Evolutionary conservation across 2,888 invertebrate genomes (phyloP), one percentile per base, ranked within the genome.

Genomic region (Kuschelorhynchus macadamiae): DNA sequence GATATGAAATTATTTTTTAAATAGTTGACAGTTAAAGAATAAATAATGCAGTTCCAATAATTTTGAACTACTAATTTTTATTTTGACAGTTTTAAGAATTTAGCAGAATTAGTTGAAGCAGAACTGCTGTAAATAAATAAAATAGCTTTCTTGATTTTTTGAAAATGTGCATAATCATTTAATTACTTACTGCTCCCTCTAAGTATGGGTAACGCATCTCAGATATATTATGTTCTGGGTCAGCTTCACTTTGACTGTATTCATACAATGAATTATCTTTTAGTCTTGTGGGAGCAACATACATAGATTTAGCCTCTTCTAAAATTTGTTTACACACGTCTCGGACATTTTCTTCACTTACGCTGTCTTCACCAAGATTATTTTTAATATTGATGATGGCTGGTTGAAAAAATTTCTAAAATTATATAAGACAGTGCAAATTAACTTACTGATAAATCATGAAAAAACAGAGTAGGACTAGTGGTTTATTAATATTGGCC

Each of bases 321-420:
- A 94, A 82, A 86, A 93, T 92, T 70, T 92, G 90, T 66, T 91
- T 86, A 79, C 92, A 93, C 9, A 93, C 90, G 69, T 90, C 90
- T 77, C 89, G 84, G 76, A 89, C 88, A 83, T 92, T 91, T 79
- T 93, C 92, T 81, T 92, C 92, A 73, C 88, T 89, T 8, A 93
- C 91, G 77, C 90, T 90, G 77, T 90, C 90, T 77, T 89, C 89
- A 2, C 92, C 93, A 77, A 92, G 86, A 83, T 94, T 94, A 73
- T 87, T 85, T 77, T 89, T 87, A 74, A 94, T 92, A 79, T 93
- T 94, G 73, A 89, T 89, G 33, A 93, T 88, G 67, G 92, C 93
- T 71, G 92, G 92, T 77, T 91, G 90, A 84, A 94, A 92, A 83
- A 90, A 93, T 85, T 90, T 90, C 92, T 93, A 56, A 56, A 76